Percentiles rank a stretch among this genome's conserved stretches.
Evolutionary conservation across 2,113 vertebrate species (phyloP).

Genomic region (Ctenodactylus gundi): DNA sequence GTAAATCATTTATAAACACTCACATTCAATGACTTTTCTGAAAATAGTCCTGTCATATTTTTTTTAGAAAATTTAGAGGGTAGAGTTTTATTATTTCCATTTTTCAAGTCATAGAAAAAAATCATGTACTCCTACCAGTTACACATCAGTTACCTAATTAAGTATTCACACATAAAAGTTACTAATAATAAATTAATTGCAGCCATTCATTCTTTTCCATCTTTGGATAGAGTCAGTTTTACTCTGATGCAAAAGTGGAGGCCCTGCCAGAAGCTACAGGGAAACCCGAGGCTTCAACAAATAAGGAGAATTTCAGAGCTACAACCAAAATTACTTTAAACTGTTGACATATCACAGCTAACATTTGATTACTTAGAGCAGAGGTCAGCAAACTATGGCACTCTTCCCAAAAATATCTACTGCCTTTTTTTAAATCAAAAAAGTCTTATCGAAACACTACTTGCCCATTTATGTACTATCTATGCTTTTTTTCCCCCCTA

Average conservation of each 20-base stretch:
- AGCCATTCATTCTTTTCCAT: background rate
- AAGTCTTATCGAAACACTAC: background rate
- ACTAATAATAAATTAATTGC: background rate
- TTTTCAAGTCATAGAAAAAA: background rate
- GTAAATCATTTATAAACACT: background rate
- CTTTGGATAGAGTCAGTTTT: background rate
- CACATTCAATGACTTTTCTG: background rate
- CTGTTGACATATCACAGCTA: background rate
- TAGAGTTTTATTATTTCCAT: background rate
- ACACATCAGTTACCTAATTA: background rate
- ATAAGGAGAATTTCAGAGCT: background rate
- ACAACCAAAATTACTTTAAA: background rate
- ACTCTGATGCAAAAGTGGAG: background rate
- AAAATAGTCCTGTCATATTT: background rate
- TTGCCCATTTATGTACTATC: background rate
- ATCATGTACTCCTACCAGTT: background rate
- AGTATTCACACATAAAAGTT: constrained; percentile 5
- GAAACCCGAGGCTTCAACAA: background rate
- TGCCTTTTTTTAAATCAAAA: constrained; percentile 7
- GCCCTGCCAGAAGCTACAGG: background rate
- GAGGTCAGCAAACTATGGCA: background rate
- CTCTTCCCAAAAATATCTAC: background rate
- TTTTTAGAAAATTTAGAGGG: background rate
- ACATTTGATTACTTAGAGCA: background rate
- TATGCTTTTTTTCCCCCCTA: background rate